These are phyloP conservation scores for Garra rufa DNA, from an alignment of 2,113 vertebrate genomes.

Conservation along the genomic window DNA sequence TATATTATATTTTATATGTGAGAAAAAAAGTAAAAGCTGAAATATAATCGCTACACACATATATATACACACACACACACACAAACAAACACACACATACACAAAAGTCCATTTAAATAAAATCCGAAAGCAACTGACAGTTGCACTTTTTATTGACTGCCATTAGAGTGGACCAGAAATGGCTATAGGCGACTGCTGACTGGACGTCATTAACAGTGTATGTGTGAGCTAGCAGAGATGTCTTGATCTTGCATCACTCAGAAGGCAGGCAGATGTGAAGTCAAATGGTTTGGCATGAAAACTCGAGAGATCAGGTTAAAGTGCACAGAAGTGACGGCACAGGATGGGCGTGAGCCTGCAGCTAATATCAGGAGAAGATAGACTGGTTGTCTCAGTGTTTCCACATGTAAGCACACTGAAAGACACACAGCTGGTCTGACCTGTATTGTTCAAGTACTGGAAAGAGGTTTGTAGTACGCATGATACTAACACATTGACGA, in stretches of 20 bases:
- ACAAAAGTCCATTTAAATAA: neutral
- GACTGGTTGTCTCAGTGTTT: slow-evolving; percentile 27
- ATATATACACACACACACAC: no score
- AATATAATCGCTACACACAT: no score
- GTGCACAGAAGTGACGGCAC: neutral
- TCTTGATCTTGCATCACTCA: neutral
- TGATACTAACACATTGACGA: neutral
- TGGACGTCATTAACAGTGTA: neutral
- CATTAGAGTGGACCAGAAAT: neutral
- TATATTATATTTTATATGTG: no score
- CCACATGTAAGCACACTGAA: neutral
- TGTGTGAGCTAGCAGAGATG: neutral
- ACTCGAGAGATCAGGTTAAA: neutral
- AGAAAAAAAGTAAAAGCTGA: no score
- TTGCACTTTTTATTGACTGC: neutral
- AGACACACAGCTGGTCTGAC: slow-evolving; percentile 33
- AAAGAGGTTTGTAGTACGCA: neutral
- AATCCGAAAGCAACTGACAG: neutral
- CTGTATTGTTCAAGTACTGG: neutral
- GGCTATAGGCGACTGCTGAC: neutral
- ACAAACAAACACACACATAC: no score
- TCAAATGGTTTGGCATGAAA: neutral
- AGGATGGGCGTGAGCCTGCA: slow-evolving; percentile 14
- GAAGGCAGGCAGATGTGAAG: neutral
- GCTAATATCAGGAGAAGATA: neutral